phyloP scores from a whole-genome alignment of 2,797 vertebrate species.

The Eptatretus atami region DNA sequence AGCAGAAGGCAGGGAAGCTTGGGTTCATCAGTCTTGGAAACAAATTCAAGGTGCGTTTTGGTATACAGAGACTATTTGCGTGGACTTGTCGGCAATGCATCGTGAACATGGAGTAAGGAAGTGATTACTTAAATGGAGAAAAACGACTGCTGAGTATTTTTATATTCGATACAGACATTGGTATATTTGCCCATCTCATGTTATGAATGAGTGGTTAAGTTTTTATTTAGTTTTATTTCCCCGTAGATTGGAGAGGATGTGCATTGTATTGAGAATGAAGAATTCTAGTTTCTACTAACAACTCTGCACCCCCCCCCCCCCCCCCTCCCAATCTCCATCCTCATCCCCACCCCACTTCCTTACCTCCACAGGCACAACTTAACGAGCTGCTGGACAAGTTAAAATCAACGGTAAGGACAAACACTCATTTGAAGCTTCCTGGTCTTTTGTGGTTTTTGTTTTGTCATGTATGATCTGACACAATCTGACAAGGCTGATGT shows the following conservation, averaged over 20 bases:
- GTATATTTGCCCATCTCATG: too few species aligned
- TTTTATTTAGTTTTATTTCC: too few species aligned
- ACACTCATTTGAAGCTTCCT: conserved; percentile 3
- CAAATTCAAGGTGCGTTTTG: conserved; percentile 57
- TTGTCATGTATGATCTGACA: background rate
- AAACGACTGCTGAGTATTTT: too few species aligned
- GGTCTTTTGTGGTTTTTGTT: background rate
- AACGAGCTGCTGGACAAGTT: conserved; percentile 83
- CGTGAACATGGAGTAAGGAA: too few species aligned
- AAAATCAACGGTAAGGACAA: conserved; percentile 55
- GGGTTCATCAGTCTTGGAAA: conserved; percentile 89
- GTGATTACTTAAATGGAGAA: too few species aligned
- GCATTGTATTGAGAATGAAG: too few species aligned
- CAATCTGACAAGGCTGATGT: background rate
- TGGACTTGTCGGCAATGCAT: too few species aligned
- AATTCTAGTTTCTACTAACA: too few species aligned
- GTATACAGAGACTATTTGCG: background rate
- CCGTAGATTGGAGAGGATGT: too few species aligned
- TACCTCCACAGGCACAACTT: conserved; percentile 49
- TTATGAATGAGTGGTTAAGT: too few species aligned
- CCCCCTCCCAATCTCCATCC: background rate
- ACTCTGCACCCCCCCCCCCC: background rate
- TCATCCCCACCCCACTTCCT: background rate
- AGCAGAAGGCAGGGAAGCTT: conserved; percentile 79
- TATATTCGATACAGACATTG: too few species aligned